Conservation (phyloP, 37 sponge, comb jelly and placozoan genomes). For the Amphimedon queenslandica region DNA sequence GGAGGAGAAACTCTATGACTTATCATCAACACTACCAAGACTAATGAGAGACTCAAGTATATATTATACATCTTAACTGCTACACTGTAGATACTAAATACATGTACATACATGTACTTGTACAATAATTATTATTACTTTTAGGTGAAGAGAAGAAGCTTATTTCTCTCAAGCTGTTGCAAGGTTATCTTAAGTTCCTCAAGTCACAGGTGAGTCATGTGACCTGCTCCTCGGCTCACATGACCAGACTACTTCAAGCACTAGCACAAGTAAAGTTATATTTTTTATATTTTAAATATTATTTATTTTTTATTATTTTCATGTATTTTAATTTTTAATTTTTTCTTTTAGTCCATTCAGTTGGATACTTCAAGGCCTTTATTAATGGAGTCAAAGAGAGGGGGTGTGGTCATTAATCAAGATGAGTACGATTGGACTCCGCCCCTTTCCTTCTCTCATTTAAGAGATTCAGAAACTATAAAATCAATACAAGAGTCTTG, state of each 20-base stretch:
- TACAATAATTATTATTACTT: constrained; percentile 2
- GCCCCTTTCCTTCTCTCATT: neutral
- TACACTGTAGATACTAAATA: no score
- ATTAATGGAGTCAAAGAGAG: neutral
- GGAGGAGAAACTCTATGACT: constrained; percentile 42
- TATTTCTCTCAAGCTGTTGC: constrained; percentile 44
- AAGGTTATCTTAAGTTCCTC: constrained; percentile 57
- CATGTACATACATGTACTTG: neutral
- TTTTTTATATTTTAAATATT: no score
- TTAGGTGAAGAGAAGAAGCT: constrained; percentile 40
- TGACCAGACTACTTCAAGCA: constrained; percentile 38
- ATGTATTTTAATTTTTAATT: constrained; percentile 5
- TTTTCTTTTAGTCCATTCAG: constrained; percentile 1
- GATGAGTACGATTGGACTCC: neutral
- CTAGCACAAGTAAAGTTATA: constrained; percentile 51
- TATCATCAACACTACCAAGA: constrained; percentile 41
- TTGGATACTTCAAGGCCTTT: neutral
- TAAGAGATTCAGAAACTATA: neutral
- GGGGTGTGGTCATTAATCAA: neutral
- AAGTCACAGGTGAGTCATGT: constrained; percentile 31
- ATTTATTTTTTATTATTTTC: neutral
- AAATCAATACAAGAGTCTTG: neutral
- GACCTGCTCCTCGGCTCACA: constrained; percentile 53
- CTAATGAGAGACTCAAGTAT: constrained; percentile 42
- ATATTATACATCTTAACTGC: no score